Conservation (phyloP, 2,113 vertebrate species). For the Perca flavescens region DNA sequence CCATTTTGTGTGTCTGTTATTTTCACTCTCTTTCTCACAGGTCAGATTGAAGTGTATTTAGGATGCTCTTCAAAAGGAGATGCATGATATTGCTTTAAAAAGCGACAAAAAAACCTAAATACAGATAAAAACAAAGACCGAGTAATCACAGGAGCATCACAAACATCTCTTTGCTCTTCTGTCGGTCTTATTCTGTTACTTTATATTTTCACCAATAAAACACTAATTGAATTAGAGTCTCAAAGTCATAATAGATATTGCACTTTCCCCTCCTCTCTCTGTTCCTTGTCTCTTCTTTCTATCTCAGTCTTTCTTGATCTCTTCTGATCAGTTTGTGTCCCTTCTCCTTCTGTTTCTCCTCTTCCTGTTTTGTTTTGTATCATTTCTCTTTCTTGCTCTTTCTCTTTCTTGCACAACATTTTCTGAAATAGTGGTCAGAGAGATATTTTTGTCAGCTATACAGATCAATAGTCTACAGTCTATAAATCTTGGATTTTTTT, state of each 20-base stretch:
- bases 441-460: neutral
- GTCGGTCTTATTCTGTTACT: slow-evolving; percentile 33
- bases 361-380: slow-evolving; percentile 5
- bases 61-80: neutral
- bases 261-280: slow-evolving; percentile 21
- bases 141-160: slow-evolving; percentile 12
- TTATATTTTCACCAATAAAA: slow-evolving; percentile 43
- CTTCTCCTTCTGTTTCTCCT: slow-evolving; percentile 12
- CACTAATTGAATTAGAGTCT: slow-evolving; percentile 46
- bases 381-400: neutral
- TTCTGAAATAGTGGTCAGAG: neutral
- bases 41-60: slow-evolving; percentile 38
- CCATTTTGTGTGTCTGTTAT: neutral
- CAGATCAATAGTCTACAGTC: neutral
- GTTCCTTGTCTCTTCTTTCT: slow-evolving; percentile 43
- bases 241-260: slow-evolving; percentile 48
- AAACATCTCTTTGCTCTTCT: slow-evolving; percentile 10
- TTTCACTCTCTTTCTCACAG: neutral
- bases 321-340: slow-evolving; percentile 23
- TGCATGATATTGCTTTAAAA: slow-evolving; percentile 32
- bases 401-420: neutral
- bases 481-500: neutral
- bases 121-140: slow-evolving; percentile 25
- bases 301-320: slow-evolving; percentile 52
- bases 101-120: slow-evolving; percentile 33